Percentiles rank a stretch among this genome's conserved stretches.
Evolutionary conservation across 2,797 vertebrate species (phyloP).

Genomic region (Siniperca obscura): DNA sequence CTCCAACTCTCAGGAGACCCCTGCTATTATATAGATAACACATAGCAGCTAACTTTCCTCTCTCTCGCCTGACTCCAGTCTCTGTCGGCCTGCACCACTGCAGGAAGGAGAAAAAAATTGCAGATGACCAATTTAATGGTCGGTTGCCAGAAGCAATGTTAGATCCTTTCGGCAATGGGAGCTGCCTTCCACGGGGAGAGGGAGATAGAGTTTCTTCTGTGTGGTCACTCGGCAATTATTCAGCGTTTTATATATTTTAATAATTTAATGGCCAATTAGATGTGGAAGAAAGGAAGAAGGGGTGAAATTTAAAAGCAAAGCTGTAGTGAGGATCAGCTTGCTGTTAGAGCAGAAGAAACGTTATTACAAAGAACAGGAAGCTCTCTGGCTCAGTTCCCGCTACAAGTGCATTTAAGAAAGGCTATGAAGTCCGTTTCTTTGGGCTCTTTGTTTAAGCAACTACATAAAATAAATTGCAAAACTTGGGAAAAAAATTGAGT

Average conservation of each 20-base stretch:
- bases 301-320: slow-evolving; percentile 33
- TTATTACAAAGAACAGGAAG: slow-evolving; percentile 23
- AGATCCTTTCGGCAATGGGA: slow-evolving; percentile 55
- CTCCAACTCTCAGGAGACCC: slow-evolving; percentile 50
- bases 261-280: slow-evolving; percentile 74
- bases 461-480: not conserved
- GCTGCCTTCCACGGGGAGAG: slow-evolving; percentile 38
- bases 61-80: slow-evolving; percentile 45
- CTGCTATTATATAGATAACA: slow-evolving; percentile 65
- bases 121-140: slow-evolving; percentile 77
- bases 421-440: not conserved
- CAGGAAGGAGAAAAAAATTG: slow-evolving; percentile 53
- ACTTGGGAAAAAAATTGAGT: not conserved
- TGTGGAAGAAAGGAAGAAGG: slow-evolving; percentile 41
- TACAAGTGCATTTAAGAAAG: not conserved
- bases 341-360: slow-evolving; percentile 18
- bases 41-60: slow-evolving; percentile 39
- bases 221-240: slow-evolving; percentile 51
- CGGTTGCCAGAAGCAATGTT: slow-evolving; percentile 63
- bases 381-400: not conserved
- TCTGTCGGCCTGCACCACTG: slow-evolving; percentile 36
- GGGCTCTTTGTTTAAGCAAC: not conserved
- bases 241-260: slow-evolving; percentile 57
- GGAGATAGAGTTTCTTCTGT: slow-evolving; percentile 46
- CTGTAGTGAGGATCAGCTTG: slow-evolving; percentile 4